Conservation (phyloP, 2,113 vertebrate genomes). For the Morone saxatilis region DNA sequence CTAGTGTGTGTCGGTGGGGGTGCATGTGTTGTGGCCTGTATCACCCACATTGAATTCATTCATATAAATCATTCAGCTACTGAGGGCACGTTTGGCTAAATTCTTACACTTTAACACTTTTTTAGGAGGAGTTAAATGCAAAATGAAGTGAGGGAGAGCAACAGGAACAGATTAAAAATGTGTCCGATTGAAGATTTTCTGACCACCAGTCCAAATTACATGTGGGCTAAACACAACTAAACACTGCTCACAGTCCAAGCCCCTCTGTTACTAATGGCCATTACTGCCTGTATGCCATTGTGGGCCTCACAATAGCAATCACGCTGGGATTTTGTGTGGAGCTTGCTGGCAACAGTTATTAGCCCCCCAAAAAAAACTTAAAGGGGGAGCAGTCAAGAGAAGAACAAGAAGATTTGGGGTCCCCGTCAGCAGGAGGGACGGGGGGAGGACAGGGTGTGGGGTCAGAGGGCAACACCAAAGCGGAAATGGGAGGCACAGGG, state of each 20-base stretch:
- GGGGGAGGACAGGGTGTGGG: slow-evolving; percentile 50
- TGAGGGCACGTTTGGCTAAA: neutral
- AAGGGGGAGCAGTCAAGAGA: slow-evolving; percentile 77
- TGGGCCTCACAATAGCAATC: slow-evolving; percentile 79
- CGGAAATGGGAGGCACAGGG: slow-evolving; percentile 76
- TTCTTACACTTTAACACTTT: slow-evolving; percentile 10
- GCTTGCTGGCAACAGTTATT: slow-evolving; percentile 84
- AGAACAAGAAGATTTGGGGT: slow-evolving; percentile 84
- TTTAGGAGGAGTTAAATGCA: neutral
- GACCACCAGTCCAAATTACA: slow-evolving; percentile 50
- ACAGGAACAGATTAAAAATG: neutral
- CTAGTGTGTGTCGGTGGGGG: slow-evolving; percentile 66
- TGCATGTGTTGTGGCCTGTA: slow-evolving; percentile 21
- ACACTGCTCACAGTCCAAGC: slow-evolving; percentile 64
- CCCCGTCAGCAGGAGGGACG: slow-evolving; percentile 59
- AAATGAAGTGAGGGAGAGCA: neutral
- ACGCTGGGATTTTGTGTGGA: slow-evolving; percentile 83
- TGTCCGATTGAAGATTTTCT: slow-evolving; percentile 2
- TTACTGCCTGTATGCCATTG: slow-evolving; percentile 81
- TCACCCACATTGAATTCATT: slow-evolving; percentile 39
- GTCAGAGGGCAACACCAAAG: slow-evolving; percentile 81
- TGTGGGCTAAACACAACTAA: slow-evolving; percentile 69
- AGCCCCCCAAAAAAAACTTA: slow-evolving; percentile 77
- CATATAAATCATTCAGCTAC: slow-evolving; percentile 45
- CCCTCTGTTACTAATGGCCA: slow-evolving; percentile 81